Conservation (phyloP, 2,113 vertebrate species). For the Aegithalos caudatus region DNA sequence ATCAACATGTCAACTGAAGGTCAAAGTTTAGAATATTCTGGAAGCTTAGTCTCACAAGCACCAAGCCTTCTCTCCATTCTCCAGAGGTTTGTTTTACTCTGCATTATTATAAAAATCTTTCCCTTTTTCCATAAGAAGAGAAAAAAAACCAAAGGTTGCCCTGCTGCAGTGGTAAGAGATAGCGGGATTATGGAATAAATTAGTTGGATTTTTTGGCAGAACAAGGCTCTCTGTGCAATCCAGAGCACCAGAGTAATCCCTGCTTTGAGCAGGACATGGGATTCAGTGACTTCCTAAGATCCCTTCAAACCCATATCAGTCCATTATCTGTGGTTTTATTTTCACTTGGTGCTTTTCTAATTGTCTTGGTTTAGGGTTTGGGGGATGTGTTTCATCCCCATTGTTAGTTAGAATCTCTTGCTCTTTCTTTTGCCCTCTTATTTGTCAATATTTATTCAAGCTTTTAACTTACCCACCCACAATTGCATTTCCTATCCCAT, state of each 20-base stretch:
- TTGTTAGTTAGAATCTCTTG: neutral
- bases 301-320: rapidly evolving
- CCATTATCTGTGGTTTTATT: neutral
- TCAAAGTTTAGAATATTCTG: neutral
- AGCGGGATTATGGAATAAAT: neutral
- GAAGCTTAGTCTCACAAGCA: neutral
- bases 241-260: neutral
- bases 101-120: neutral
- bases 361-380: neutral
- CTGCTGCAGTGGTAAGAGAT: neutral
- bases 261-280: neutral
- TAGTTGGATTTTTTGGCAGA: neutral
- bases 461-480: neutral
- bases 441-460: neutral
- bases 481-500: neutral
- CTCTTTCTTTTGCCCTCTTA: neutral
- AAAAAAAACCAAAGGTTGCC: rapidly evolving
- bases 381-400: neutral
- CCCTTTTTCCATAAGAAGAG: neutral
- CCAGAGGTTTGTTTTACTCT: neutral
- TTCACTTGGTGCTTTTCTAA: neutral
- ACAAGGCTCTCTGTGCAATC: neutral
- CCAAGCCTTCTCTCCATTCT: neutral
- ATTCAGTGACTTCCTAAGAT: neutral
- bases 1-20: neutral